Percentiles rank a stretch among this genome's conserved stretches.
Conservation (phyloP, 2,113 vertebrate species). For the Gasterosteus aculeatus region DNA sequence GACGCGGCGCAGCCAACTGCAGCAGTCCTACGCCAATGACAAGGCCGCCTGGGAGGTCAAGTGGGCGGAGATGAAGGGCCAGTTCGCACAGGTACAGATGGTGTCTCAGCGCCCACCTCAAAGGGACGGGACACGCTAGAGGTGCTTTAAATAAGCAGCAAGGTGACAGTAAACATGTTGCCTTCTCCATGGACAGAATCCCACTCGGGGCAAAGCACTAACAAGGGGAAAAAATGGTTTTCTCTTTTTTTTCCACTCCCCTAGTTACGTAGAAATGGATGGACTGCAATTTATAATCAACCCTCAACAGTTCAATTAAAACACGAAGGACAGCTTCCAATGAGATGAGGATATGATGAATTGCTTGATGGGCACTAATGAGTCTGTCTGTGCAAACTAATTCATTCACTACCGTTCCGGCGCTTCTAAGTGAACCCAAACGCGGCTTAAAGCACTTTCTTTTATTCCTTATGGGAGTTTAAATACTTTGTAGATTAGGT, state of each 20-base stretch:
- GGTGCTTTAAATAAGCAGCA: conserved; percentile 24
- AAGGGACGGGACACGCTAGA: conserved; percentile 30
- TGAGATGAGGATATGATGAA: conserved; percentile 24
- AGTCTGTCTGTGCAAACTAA: conserved; percentile 20
- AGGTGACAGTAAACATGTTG: conserved; percentile 57
- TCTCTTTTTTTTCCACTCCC: neutral
- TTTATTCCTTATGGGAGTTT: conserved; percentile 1
- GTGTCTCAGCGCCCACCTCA: conserved; percentile 53
- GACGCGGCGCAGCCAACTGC: conserved; percentile 83
- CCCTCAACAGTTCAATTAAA: neutral
- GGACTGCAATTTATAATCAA: conserved; percentile 2
- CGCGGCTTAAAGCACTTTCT: neutral
- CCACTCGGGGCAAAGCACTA: neutral
- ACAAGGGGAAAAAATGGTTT: neutral
- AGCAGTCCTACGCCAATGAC: conserved; percentile 90
- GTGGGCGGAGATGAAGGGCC: conserved; percentile 87
- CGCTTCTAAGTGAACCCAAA: neutral
- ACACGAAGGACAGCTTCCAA: neutral
- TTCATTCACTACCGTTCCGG: conserved; percentile 27
- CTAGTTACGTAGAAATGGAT: conserved; percentile 18
- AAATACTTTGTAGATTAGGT: neutral
- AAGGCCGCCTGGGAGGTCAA: conserved; percentile 95
- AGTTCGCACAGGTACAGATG: conserved; percentile 88
- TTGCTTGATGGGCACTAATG: conserved; percentile 24
- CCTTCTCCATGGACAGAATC: conserved; percentile 19